Percentiles rank a stretch among this genome's conserved stretches.
These are phyloP conservation scores for Neria commutata DNA, from an alignment of 2,888 invertebrate genomes.

Conservation along the genomic window DNA sequence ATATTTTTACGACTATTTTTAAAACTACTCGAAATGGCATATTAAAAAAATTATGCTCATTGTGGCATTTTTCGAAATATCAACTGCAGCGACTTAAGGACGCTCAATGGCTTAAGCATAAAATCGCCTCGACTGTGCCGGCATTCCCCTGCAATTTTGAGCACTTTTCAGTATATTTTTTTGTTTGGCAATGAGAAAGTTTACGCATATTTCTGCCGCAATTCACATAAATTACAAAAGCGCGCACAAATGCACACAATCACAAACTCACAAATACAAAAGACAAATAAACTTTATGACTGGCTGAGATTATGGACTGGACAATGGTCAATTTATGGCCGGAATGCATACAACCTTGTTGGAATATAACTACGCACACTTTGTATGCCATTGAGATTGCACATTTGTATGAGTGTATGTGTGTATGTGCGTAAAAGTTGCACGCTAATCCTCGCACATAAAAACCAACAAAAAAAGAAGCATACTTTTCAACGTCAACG, in stretches of 20 bases:
- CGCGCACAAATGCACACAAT: constrained; percentile 14
- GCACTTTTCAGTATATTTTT: too few relatives aligned
- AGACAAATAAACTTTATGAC: constrained; percentile 23
- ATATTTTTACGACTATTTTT: too few relatives aligned
- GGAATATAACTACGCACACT: background rate
- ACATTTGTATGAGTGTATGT: background rate
- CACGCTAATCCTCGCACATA: constrained; percentile 38
- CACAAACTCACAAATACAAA: constrained; percentile 12
- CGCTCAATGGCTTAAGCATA: too few relatives aligned
- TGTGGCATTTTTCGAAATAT: too few relatives aligned
- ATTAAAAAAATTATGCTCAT: too few relatives aligned
- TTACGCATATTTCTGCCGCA: too few relatives aligned
- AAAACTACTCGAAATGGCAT: too few relatives aligned
- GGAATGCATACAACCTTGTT: background rate
- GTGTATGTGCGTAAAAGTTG: constrained; percentile 7
- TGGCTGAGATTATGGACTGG: constrained; percentile 17
- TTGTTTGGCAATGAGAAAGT: too few relatives aligned
- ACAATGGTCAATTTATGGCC: constrained; percentile 13
- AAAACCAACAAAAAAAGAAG: background rate
- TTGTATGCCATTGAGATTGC: background rate
- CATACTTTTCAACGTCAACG: constrained; percentile 29
- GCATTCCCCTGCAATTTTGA: too few relatives aligned
- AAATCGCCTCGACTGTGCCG: too few relatives aligned
- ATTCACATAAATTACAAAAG: too few relatives aligned
- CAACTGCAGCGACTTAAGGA: too few relatives aligned